Evolutionary conservation across 1,140 invertebrate genomes (phyloP).

Genomic region (Bombyx mori): ASM3026992v2 NC_085130.1:544501-545000

Average conservation of each 20-base stretch:
- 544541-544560: constrained; percentile 31
- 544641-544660: constrained; percentile 41
- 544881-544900: constrained; percentile 54
- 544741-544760: constrained; percentile 53
- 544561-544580: constrained; percentile 27
- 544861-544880: constrained; percentile 51
- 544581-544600: constrained; percentile 40
- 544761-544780: constrained; percentile 49
- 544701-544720: constrained; percentile 41
- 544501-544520: constrained; percentile 14
- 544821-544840: constrained; percentile 36
- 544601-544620: constrained; percentile 36
- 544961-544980: constrained; percentile 27
- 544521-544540: constrained; percentile 14
- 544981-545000: constrained; percentile 32
- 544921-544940: constrained; percentile 42
- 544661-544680: constrained; percentile 56
- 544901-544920: constrained; percentile 41
- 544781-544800: constrained; percentile 50
- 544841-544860: constrained; percentile 37
- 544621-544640: constrained; percentile 46
- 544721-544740: constrained; percentile 53
- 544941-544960: constrained; percentile 29
- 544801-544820: constrained; percentile 53
- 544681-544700: constrained; percentile 56